Base-by-base conservation (phyloP, 2,888 invertebrate species). In the Liposcelis brunnea region DNA sequence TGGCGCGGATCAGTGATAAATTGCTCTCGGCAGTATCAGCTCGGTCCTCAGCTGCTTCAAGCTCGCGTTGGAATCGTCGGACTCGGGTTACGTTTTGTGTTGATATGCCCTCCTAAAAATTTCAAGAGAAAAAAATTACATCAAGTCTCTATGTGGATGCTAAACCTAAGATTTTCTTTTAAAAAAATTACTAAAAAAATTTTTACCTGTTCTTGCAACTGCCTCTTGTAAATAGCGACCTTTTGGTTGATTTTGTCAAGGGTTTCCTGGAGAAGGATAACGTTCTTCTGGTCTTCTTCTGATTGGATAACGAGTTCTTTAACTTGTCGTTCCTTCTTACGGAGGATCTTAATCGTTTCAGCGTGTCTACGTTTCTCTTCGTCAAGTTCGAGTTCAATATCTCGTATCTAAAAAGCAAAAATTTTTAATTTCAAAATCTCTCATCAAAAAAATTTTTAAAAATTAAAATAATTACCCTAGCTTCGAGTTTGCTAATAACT, bases 311-410 rank as follows among this genome's bases (percentile, higher is more conserved):
- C 77, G 53, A 94, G 80, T 67, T 94, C 94, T 74, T 95, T 94
- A 61, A 94, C 81, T 60, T 80, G 79, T 60, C 93, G 87, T 65
- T 95, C 94, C 80, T 95, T 95, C 77, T 95, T 95, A 69, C 94
- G 85, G 61, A 94, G 73, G 65, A 93, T 90, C 75, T 93, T 93
- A 66, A 93, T 87, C 59, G 93, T 91, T 68, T 95, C 94, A 55
- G 90, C 82, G 69, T 95, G 94, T 63, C 93, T 81, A 64, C 93
- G 82, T 74, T 90, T 91, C 69, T 95, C 94, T 66, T 93, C 94
- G 61, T 95, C 94, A 55, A 89, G 68, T 67, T 93, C 93, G 56
- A 90, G 71, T 67, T 95, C 94, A 67, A 93, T 70, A 61, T 94
- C 94, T 61, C 90, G 86, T 59, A 94, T 81, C 75, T 68, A 49